Conservation (phyloP, 1,140 invertebrate species). For the Scaptomyza montana region DNA sequence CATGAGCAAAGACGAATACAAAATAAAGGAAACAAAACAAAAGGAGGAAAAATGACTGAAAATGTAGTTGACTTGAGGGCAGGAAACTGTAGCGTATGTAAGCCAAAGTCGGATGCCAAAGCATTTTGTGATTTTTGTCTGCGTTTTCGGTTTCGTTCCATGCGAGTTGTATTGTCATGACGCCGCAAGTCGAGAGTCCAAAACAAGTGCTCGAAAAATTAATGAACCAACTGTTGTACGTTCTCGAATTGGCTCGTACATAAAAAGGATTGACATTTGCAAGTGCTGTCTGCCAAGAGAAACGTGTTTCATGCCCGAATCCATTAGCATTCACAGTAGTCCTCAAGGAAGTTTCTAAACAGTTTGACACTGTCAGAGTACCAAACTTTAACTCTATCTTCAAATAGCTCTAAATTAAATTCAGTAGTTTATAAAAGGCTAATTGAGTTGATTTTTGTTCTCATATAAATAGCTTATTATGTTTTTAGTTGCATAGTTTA, state of each 20-base stretch:
- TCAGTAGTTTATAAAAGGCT: too few species aligned
- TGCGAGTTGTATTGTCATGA: constrained; percentile 45
- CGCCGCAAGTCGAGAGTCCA: constrained; percentile 52
- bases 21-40: not conserved
- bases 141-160: not conserved
- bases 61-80: not conserved
- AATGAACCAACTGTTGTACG: constrained; percentile 72
- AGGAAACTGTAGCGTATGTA: constrained; percentile 11
- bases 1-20: too few species aligned
- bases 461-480: too few species aligned
- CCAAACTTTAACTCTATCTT: not conserved
- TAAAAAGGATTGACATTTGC: constrained; percentile 67
- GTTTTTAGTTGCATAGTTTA: not conserved
- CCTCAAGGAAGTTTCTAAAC: constrained; percentile 7
- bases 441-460: not conserved
- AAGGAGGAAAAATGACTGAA: not conserved
- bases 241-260: constrained; percentile 50
- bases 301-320: constrained; percentile 27
- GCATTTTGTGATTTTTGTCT: constrained; percentile 46
- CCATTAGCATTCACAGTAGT: constrained; percentile 50
- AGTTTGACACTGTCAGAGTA: not conserved
- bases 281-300: constrained; percentile 47
- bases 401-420: not conserved
- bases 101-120: constrained; percentile 34
- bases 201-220: constrained; percentile 64